Conservation (phyloP, 2,888 invertebrate species). For the Philereme vetulata region DNA sequence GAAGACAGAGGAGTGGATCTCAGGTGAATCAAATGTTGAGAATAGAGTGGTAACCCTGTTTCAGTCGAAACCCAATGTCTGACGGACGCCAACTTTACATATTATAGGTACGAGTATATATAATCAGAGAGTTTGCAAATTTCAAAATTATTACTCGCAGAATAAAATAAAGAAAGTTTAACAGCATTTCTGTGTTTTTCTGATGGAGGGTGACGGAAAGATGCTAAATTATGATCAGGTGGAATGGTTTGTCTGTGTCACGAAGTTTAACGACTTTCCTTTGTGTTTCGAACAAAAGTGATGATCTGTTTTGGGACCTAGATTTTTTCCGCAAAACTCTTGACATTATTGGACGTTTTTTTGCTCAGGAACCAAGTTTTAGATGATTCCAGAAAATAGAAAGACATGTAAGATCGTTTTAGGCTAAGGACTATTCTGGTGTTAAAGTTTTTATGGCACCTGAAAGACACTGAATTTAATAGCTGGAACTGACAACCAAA, state of each 20-base stretch:
- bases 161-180: conserved; percentile 50
- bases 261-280: conserved; percentile 28
- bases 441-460: too few species aligned
- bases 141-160: conserved; percentile 49
- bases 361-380: too few species aligned
- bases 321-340: conserved; percentile 6
- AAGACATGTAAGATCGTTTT: too few species aligned
- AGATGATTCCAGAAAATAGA: too few species aligned
- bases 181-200: conserved; percentile 52
- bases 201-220: conserved; percentile 40
- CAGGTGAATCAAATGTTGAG: too few species aligned
- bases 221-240: conserved; percentile 38
- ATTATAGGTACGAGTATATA: conserved; percentile 54
- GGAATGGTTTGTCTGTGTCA: conserved; percentile 29
- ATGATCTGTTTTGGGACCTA: conserved; percentile 8
- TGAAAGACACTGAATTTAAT: too few species aligned
- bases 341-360: background rate
- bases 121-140: conserved; percentile 69
- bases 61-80: conserved; percentile 41
- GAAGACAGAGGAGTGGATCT: background rate
- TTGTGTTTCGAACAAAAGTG: conserved; percentile 7
- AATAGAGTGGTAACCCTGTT: conserved; percentile 31
- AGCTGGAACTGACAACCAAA: too few species aligned
- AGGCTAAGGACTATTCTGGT: too few species aligned
- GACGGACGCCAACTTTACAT: conserved; percentile 58